Percentiles rank a stretch among this genome's conserved stretches.
Conservation (phyloP, 2,113 vertebrate species). For the Tylochromis polylepis region DNA sequence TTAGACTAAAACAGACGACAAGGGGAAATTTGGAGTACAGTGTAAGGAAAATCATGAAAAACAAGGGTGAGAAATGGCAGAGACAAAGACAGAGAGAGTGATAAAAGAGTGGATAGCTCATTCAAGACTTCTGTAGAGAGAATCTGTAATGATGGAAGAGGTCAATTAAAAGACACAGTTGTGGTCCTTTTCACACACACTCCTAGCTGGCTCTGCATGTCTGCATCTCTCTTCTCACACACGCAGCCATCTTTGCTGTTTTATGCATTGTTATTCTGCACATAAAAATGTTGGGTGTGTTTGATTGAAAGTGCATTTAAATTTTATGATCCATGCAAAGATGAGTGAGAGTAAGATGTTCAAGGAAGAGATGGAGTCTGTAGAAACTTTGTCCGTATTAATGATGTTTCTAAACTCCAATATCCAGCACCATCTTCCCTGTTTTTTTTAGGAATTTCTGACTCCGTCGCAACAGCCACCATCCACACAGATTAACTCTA, state of each 20-base stretch:
- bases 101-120: slow-evolving; percentile 29
- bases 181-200: background rate
- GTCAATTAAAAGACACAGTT: background rate
- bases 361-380: background rate
- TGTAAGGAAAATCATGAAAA: background rate
- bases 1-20: background rate
- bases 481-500: background rate
- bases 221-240: slow-evolving; percentile 8
- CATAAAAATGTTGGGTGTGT: slow-evolving; percentile 7
- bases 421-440: background rate
- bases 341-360: background rate
- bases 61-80: background rate
- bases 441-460: background rate
- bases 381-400: background rate
- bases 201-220: background rate
- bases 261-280: slow-evolving; percentile 25
- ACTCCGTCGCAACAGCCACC: background rate
- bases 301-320: slow-evolving; percentile 13
- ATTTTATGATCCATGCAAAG: slow-evolving; percentile 7
- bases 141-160: background rate
- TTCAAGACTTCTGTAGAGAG: background rate
- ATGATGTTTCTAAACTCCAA: background rate
- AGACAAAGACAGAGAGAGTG: background rate
- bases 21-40: background rate
- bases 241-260: slow-evolving; percentile 10